Conservation (phyloP, 2,797 vertebrate genomes). For the Botia almorhae region DNA sequence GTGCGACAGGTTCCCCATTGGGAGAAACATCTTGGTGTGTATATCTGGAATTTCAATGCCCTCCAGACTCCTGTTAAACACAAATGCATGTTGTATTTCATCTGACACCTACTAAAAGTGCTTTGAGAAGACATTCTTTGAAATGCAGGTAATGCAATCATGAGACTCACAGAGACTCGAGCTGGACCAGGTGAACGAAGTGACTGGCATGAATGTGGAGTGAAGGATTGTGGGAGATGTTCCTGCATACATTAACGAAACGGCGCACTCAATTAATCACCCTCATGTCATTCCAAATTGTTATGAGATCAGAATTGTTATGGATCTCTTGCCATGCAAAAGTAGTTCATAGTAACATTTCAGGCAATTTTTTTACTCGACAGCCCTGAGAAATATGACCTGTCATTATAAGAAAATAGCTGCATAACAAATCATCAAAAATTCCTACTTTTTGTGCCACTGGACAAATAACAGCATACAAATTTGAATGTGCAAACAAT, state of each 20-base stretch:
- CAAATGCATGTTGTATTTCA: slow-evolving; percentile 10
- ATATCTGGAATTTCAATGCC: slow-evolving; percentile 82
- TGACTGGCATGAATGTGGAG: slow-evolving; percentile 73
- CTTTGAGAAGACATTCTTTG: slow-evolving; percentile 9
- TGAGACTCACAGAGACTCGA: slow-evolving; percentile 83
- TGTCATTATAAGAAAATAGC: background rate
- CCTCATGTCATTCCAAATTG: too few relatives aligned
- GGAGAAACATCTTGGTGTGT: slow-evolving; percentile 80
- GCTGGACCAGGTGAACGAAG: slow-evolving; percentile 77
- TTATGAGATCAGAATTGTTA: background rate
- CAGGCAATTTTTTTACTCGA: background rate
- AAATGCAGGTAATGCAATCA: background rate
- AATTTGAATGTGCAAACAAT: background rate
- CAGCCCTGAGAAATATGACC: background rate
- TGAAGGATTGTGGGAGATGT: slow-evolving; percentile 83
- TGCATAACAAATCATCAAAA: background rate
- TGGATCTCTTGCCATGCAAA: background rate
- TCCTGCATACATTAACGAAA: slow-evolving; percentile 69
- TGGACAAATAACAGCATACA: background rate
- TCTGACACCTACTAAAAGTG: slow-evolving; percentile 1
- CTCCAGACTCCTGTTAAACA: slow-evolving; percentile 75
- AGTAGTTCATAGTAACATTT: background rate
- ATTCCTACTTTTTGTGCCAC: slow-evolving; percentile 3
- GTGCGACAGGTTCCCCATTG: slow-evolving; percentile 82
- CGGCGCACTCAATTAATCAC: background rate